Base-by-base conservation (phyloP, 2,113 vertebrate species). In the Opisthocomus hoazin region DNA sequence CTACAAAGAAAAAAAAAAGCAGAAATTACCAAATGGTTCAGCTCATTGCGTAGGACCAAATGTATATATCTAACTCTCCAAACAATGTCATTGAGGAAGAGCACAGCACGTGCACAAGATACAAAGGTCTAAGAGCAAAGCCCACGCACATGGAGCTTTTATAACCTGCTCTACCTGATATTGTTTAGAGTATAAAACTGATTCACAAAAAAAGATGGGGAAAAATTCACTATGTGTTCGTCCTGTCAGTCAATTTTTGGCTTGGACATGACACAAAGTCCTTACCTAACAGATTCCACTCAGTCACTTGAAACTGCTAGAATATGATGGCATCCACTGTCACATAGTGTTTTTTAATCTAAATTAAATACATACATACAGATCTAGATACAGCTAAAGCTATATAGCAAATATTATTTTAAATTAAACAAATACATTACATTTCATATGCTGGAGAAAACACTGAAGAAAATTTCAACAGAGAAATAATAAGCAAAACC, bases 241-340 rank as follows among this genome's bases (percentile, higher is more conserved):
- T 70, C 65, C 76, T 61, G 50, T 50, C 56, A 80, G 84, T 45
- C 21, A 5, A 34, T 74, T 96, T 96, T 97, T 93, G 94, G 84
- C 69, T 93, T 93, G 89, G 76, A 91, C 51, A 34, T 16, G 70
- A 94, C 78, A 92, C 57, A 92, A 69, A 36, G 14, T 29, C 18
- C 63, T 54, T 56, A 12, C 37, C 45, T 65, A 83, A 46, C 10
- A 81, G 37, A 56, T 41, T 90, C 23, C 53, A 32, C 18, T 17
- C 34, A 65, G 39, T 46, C 54, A 71, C 30, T 36, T 45, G 48
- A 50, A 82, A 75, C 91, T 54, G 82, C 51, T 34, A 12, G 9
- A 71, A 78, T 45, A 30, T 0, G 0, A 61, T 0, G 1, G 27
- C 45, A 65, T 48, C 15, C 37, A 24, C 51, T 15, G 4, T 76